Conservation (phyloP, 1,140 invertebrate species). For the Calosoma granatense region DNA sequence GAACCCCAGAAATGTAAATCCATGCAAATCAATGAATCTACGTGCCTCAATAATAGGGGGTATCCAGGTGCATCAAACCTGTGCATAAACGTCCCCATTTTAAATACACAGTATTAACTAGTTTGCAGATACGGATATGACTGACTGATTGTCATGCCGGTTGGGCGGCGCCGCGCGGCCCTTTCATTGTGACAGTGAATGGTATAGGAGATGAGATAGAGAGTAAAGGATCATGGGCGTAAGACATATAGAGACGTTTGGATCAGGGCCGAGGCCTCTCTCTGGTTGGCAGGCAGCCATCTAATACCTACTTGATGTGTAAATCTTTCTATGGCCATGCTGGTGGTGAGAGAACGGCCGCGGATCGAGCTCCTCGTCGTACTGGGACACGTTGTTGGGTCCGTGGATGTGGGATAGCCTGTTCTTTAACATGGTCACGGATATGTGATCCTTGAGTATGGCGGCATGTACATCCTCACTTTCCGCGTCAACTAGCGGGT, state of each 20-base stretch:
- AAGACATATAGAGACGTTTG: background rate
- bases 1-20: conserved; percentile 22
- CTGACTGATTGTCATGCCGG: conserved; percentile 10
- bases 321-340: conserved; percentile 15
- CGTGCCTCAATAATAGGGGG: conserved; percentile 18
- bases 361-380: conserved; percentile 12
- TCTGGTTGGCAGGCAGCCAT: background rate
- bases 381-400: conserved; percentile 6
- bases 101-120: conserved; percentile 11
- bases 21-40: conserved; percentile 24
- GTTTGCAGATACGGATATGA: conserved; percentile 14
- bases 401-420: conserved; percentile 12
- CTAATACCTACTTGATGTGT: conserved; percentile 34
- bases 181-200: background rate
- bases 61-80: conserved; percentile 22
- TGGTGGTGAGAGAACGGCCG: conserved; percentile 21
- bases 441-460: conserved; percentile 27
- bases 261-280: background rate
- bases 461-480: conserved; percentile 31
- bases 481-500: conserved; percentile 32
- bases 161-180: background rate
- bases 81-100: conserved; percentile 21
- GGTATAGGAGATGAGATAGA: too few relatives aligned
- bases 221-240: too few relatives aligned
- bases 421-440: conserved; percentile 31